These are phyloP conservation scores for Zosterops hypoxanthus DNA, from an alignment of 2,113 vertebrate species.

Conservation along the genomic window DNA sequence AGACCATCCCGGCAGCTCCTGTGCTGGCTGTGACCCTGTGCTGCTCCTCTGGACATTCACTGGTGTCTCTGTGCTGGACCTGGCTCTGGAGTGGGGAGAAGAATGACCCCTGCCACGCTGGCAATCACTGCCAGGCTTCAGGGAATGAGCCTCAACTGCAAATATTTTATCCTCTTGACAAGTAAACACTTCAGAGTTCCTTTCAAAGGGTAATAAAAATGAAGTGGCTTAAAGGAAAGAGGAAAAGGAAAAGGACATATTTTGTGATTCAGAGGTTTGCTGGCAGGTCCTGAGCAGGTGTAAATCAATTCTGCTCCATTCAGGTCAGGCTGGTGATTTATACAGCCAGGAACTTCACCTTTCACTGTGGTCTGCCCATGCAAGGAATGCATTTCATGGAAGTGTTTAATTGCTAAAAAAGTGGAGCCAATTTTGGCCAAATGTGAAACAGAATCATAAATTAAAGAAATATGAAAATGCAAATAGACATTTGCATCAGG, in stretches of 20 bases:
- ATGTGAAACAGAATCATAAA: not conserved
- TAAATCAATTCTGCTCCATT: not conserved
- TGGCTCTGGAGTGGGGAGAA: not conserved
- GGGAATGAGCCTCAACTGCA: not conserved
- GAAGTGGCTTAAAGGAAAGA: not conserved
- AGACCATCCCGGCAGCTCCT: not conserved
- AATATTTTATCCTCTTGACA: conserved; percentile 25
- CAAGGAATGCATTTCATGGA: not conserved
- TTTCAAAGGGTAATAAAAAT: conserved; percentile 14
- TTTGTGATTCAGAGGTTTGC: not conserved
- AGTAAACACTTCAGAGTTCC: not conserved
- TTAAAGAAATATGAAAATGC: not conserved
- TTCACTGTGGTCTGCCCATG: not conserved
- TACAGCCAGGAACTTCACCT: not conserved
- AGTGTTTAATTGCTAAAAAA: not conserved
- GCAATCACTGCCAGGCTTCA: not conserved
- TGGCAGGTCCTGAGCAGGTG: not conserved
- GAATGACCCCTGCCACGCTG: not conserved
- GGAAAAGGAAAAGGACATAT: not conserved
- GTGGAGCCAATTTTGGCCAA: not conserved
- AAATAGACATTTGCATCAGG: not conserved
- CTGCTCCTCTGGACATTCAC: not conserved
- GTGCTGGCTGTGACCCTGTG: not conserved
- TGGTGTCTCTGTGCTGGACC: not conserved
- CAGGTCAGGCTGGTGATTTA: not conserved